phyloP scores from a whole-genome alignment of 2,888 invertebrate genomes.

The Allophyes oxyacanthae region DNA sequence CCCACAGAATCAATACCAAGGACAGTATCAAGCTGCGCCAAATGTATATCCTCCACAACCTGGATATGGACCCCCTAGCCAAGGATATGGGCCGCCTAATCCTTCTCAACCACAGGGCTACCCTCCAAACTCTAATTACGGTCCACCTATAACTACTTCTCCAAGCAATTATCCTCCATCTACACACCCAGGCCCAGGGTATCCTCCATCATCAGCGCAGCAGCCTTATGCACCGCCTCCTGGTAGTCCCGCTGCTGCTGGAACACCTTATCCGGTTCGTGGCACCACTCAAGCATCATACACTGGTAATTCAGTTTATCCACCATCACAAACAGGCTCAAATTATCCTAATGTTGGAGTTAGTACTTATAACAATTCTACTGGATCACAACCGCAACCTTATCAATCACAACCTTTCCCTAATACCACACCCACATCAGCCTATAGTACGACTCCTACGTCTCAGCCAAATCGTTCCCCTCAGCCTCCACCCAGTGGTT shows the following conservation, averaged over 20 bases:
- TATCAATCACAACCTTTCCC: constrained; percentile 87
- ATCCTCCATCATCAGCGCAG: constrained; percentile 82
- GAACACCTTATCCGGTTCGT: constrained; percentile 83
- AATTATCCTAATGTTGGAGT: constrained; percentile 86
- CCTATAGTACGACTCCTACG: constrained; percentile 87
- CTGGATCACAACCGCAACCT: constrained; percentile 83
- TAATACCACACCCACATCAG: constrained; percentile 85
- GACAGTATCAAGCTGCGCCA: constrained; percentile 88
- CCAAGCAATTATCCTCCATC: constrained; percentile 89
- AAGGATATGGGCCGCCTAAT: constrained; percentile 91
- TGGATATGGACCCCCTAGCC: constrained; percentile 91
- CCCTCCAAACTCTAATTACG: constrained; percentile 90
- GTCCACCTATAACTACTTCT: constrained; percentile 90
- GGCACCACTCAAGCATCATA: constrained; percentile 82
- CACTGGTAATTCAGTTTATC: constrained; percentile 83
- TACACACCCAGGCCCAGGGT: constrained; percentile 83
- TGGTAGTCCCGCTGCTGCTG: constrained; percentile 80
- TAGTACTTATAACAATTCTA: constrained; percentile 82
- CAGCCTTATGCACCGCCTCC: constrained; percentile 87
- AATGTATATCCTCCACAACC: constrained; percentile 91
- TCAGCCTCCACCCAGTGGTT: constrained; percentile 88
- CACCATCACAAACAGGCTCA: constrained; percentile 80
- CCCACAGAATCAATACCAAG: constrained; percentile 91
- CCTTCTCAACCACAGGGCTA: constrained; percentile 90
- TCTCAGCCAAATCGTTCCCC: constrained; percentile 88